Conservation (phyloP, 2,888 invertebrate species). For the Nebria brevicollis region DNA sequence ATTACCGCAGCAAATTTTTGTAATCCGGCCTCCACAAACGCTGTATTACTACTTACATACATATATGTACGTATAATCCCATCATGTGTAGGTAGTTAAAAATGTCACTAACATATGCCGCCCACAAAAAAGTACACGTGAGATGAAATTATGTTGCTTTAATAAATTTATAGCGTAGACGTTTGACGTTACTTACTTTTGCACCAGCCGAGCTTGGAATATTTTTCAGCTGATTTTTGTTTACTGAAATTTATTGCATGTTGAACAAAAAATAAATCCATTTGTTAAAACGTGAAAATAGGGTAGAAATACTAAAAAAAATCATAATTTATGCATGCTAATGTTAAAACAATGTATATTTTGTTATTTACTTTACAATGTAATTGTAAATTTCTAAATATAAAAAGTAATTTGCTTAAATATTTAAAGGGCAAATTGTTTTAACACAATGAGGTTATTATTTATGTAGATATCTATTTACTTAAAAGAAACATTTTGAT, state of each 20-base stretch:
- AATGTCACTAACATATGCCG: not conserved
- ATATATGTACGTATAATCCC: not conserved
- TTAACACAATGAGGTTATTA: no score
- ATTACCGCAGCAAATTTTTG: not conserved
- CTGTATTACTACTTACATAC: not conserved
- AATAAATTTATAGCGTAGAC: not conserved
- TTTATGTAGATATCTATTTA: no score
- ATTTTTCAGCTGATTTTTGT: slow-evolving; percentile 1
- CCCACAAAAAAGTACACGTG: not conserved
- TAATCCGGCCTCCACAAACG: not conserved
- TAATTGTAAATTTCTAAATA: no score
- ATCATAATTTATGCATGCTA: not conserved
- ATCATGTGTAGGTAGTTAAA: not conserved
- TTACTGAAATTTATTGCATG: not conserved
- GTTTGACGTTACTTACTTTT: not conserved
- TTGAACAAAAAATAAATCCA: not conserved
- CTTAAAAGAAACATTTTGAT: no score
- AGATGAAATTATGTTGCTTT: not conserved
- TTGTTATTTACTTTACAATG: no score
- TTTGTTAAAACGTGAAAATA: not conserved
- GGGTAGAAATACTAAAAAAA: not conserved
- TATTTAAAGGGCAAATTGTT: no score
- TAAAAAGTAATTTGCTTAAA: no score
- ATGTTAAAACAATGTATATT: not conserved
- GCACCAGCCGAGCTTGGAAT: not conserved